A percentile compares a stretch with the other conserved stretches of the same genome.
Conservation (phyloP, 2,888 invertebrate genomes). For the Dryobota labecula region DNA sequence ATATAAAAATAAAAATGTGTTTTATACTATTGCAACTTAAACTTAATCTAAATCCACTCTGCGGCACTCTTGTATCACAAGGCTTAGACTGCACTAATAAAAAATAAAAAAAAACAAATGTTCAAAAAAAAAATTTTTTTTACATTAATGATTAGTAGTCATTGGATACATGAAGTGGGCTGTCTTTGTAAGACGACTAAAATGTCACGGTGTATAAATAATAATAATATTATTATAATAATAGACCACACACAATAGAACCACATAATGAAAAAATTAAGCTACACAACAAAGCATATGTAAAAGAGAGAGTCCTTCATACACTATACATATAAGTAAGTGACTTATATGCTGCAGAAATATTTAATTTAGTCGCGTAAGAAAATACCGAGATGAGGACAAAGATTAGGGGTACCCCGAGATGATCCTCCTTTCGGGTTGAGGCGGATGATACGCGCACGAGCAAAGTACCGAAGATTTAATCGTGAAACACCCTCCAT, state of each 20-base stretch:
- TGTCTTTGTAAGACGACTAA: no score
- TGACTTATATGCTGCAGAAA: constrained; percentile 28
- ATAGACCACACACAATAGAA: constrained; percentile 1
- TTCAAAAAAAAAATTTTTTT: no score
- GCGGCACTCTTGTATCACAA: no score
- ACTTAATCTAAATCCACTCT: no score
- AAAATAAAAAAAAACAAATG: no score
- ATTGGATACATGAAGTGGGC: no score
- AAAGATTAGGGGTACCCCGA: constrained; percentile 38
- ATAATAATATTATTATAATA: no score
- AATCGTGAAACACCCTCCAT: constrained; percentile 54
- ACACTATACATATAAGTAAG: constrained; percentile 7
- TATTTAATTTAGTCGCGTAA: constrained; percentile 47
- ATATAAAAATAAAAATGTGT: no score
- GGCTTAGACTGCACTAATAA: no score
- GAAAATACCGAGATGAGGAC: constrained; percentile 34
- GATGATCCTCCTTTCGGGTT: constrained; percentile 21
- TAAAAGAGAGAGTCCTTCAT: background rate
- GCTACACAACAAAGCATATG: background rate
- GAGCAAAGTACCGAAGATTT: constrained; percentile 53
- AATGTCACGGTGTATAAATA: no score
- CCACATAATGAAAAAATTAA: constrained; percentile 8
- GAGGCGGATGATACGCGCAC: constrained; percentile 25
- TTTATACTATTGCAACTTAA: no score
- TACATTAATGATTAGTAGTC: no score